phyloP scores from a whole-genome alignment of 2,888 invertebrate species.

The Trichacis sp. region DNA sequence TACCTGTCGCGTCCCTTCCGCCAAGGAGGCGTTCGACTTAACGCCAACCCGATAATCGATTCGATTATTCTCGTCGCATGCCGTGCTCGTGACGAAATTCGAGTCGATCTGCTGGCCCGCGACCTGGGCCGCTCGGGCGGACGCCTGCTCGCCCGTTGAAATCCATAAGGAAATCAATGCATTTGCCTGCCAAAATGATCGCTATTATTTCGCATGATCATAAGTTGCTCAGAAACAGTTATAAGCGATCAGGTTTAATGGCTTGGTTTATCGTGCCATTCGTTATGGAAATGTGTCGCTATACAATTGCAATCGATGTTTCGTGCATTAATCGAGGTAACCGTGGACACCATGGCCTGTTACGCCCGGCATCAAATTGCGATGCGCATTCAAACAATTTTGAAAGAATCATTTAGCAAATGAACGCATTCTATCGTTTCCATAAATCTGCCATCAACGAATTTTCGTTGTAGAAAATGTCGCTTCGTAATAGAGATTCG shows the following conservation, averaged over 20 bases:
- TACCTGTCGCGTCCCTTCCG: constrained; percentile 29
- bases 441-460: background rate
- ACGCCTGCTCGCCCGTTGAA: background rate
- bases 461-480: background rate
- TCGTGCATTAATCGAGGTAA: background rate
- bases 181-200: background rate
- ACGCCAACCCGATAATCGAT: constrained; percentile 29
- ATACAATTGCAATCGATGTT: constrained; percentile 2
- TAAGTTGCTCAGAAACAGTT: background rate
- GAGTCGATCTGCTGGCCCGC: constrained; percentile 8
- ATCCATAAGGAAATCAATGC: constrained; percentile 6
- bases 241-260: constrained; percentile 6
- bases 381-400: background rate
- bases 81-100: constrained; percentile 17
- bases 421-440: background rate
- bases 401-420: constrained; percentile 1
- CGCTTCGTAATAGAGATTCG: background rate
- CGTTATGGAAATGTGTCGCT: constrained; percentile 3
- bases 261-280: constrained; percentile 3
- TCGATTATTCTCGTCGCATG: constrained; percentile 17
- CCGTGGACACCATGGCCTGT: background rate
- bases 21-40: constrained; percentile 28
- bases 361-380: background rate
- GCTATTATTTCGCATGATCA: constrained; percentile 2
- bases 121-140: constrained; percentile 11